Conservation (phyloP, 2,113 vertebrate species). For the Cheirogaleus medius region DNA sequence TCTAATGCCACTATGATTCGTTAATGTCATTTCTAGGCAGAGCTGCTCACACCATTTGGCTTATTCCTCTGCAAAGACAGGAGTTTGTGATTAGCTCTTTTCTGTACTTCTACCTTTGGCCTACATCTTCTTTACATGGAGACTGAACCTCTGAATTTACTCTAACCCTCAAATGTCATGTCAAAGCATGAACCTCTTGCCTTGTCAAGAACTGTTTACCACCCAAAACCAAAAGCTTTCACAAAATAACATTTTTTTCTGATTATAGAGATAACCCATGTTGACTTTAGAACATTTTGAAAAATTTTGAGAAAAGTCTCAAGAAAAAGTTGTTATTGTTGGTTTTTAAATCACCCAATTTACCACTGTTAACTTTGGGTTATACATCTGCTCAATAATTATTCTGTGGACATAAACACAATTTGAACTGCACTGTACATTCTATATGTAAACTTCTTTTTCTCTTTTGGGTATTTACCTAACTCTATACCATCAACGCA, state of each 20-base stretch:
- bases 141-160: neutral
- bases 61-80: neutral
- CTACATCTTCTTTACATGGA: accelerated
- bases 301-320: neutral
- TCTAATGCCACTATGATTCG: neutral
- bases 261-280: neutral
- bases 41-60: neutral
- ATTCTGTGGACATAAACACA: neutral
- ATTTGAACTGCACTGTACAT: neutral
- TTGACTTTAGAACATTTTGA: neutral
- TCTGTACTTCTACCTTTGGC: neutral
- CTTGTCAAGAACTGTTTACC: neutral
- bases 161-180: neutral
- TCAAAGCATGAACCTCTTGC: neutral
- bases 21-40: neutral
- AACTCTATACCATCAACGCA: neutral
- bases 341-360: neutral
- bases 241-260: neutral
- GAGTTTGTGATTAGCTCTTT: neutral
- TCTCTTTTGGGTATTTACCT: neutral
- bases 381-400: neutral
- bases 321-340: neutral
- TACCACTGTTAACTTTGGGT: neutral
- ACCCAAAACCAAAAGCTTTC: neutral
- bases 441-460: neutral